These are phyloP conservation scores for Drosophila merina DNA, from an alignment of 2,888 invertebrate species.

Conservation along the genomic window DNA sequence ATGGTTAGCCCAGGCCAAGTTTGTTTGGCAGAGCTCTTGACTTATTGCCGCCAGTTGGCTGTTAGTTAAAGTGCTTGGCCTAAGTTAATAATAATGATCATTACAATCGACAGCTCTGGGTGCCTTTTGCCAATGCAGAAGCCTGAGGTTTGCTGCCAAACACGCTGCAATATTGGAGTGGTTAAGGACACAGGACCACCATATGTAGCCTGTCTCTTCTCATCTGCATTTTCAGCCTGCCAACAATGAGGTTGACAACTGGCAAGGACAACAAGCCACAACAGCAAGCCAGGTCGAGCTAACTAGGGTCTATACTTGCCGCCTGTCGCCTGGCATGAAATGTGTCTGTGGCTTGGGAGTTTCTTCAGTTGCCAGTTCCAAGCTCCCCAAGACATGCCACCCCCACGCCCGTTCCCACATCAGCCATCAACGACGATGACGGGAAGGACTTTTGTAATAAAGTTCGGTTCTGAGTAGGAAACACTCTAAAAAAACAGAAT, in stretches of 20 bases:
- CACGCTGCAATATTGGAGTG: conserved; percentile 20
- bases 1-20: conserved; percentile 33
- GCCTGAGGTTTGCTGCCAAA: conserved; percentile 30
- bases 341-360: conserved; percentile 47
- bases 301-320: conserved; percentile 40
- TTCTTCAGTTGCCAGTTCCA: conserved; percentile 12
- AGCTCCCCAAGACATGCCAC: not conserved
- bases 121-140: conserved; percentile 9
- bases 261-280: conserved; percentile 39
- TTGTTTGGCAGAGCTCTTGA: conserved; percentile 41
- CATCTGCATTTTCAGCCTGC: conserved; percentile 18
- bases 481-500: conserved; percentile 10
- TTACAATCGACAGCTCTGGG: conserved; percentile 62
- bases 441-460: conserved; percentile 55
- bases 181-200: conserved; percentile 43
- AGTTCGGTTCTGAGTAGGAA: conserved; percentile 17
- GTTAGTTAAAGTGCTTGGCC: conserved; percentile 52
- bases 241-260: conserved; percentile 60
- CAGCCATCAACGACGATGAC: conserved; percentile 48
- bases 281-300: conserved; percentile 38
- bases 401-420: conserved; percentile 4
- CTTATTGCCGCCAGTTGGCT: conserved; percentile 48
- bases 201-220: conserved; percentile 48
- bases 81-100: conserved; percentile 75
- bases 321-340: conserved; percentile 45